These are phyloP conservation scores for Tenthredo livida DNA, from an alignment of 2,888 invertebrate species.

Conservation along the genomic window DNA sequence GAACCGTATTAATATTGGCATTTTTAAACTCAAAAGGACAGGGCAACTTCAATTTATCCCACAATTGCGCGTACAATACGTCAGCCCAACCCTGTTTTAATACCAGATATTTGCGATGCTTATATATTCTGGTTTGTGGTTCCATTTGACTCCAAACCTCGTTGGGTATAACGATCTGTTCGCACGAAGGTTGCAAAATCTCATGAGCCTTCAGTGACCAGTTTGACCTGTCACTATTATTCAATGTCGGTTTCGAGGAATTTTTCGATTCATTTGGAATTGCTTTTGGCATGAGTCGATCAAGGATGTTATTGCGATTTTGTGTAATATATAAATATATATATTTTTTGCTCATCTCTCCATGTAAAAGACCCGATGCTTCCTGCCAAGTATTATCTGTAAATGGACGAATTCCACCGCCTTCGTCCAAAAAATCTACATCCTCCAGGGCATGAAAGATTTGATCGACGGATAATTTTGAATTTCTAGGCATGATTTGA, in stretches of 20 bases:
- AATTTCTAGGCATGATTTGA: conserved; percentile 17
- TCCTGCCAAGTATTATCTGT: conserved; percentile 10
- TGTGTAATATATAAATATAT: conserved; percentile 4
- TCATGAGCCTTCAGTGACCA: not conserved
- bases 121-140: not conserved
- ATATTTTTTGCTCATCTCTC: not conserved
- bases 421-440: not conserved
- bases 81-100: not conserved
- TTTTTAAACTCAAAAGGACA: conserved; percentile 21
- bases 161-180: not conserved
- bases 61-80: conserved; percentile 4
- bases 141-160: not conserved
- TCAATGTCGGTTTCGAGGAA: no score
- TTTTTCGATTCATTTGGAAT: not conserved
- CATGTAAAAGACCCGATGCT: not conserved
- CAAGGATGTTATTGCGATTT: not conserved
- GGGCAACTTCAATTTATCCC: conserved; percentile 17
- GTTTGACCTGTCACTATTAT: no score
- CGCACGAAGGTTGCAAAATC: conserved; percentile 1
- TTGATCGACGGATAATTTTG: not conserved
- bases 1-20: not conserved
- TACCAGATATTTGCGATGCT: not conserved
- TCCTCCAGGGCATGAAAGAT: not conserved
- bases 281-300: not conserved
- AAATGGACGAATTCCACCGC: not conserved